Conservation (phyloP, 2,888 invertebrate species). For the Rambutsinella grinnellia region DNA sequence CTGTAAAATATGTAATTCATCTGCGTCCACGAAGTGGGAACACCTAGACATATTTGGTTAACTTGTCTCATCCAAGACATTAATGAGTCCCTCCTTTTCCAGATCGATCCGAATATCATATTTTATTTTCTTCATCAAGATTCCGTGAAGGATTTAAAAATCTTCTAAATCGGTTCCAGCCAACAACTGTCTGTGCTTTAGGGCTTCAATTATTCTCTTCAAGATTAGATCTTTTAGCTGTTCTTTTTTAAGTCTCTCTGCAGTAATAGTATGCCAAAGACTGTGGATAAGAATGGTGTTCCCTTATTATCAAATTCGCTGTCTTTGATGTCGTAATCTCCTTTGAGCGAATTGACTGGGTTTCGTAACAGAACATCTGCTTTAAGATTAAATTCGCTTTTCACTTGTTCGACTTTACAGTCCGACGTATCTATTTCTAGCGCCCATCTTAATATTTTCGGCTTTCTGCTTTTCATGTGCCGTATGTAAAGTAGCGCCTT, state of each 20-base stretch:
- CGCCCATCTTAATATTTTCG: slow-evolving; percentile 47
- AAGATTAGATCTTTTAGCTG: neutral
- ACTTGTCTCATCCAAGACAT: no score
- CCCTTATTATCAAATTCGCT: neutral
- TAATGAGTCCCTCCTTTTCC: no score
- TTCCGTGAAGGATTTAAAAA: no score
- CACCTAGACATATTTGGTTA: no score
- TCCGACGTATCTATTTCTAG: slow-evolving; percentile 30
- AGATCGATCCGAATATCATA: no score
- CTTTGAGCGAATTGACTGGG: slow-evolving; percentile 6
- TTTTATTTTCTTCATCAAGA: no score
- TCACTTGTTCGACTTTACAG: neutral
- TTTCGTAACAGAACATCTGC: slow-evolving; percentile 50
- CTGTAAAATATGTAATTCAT: neutral
- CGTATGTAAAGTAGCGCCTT: slow-evolving; percentile 39
- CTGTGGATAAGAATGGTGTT: neutral
- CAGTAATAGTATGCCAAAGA: neutral
- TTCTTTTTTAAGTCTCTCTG: neutral
- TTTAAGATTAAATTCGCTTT: slow-evolving; percentile 36
- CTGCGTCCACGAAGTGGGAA: no score
- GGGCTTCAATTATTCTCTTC: neutral
- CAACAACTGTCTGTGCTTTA: no score
- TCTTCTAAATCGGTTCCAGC: no score
- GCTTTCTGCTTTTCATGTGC: slow-evolving; percentile 17
- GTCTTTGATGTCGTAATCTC: neutral